Percentiles rank a stretch among this genome's conserved stretches.
Evolutionary conservation across 2,888 invertebrate species (phyloP).

Genomic region (Gerosis bhagava): DNA sequence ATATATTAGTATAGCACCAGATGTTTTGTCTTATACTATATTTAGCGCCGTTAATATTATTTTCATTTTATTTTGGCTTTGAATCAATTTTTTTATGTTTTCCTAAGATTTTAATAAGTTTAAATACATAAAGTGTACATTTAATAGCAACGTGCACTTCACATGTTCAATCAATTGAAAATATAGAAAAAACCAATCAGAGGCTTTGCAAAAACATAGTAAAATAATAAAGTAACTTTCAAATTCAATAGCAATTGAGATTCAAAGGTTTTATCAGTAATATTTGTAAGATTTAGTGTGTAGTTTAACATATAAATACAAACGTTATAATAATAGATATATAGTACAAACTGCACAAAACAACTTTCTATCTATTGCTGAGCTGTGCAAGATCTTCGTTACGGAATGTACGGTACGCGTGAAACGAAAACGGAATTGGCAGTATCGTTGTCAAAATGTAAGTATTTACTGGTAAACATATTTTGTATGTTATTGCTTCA

Average conservation of each 20-base stretch:
- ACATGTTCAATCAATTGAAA: constrained; percentile 10
- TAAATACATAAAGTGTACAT: constrained; percentile 1
- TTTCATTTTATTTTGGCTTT: constrained; percentile 27
- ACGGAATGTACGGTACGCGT: too few species aligned
- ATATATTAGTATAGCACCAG: constrained; percentile 23
- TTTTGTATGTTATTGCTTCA: too few species aligned
- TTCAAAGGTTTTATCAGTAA: constrained; percentile 13
- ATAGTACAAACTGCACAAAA: constrained; percentile 37
- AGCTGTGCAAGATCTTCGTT: constrained; percentile 16
- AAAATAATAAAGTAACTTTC: not conserved
- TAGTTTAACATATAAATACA: constrained; percentile 10
- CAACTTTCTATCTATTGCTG: constrained; percentile 4
- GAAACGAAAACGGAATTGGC: constrained; percentile 14
- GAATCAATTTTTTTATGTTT: too few species aligned
- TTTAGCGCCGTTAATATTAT: constrained; percentile 54
- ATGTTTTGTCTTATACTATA: constrained; percentile 39
- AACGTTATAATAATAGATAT: constrained; percentile 12
- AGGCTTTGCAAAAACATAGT: constrained; percentile 14
- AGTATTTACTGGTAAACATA: constrained; percentile 29
- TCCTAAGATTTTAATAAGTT: constrained; percentile 14
- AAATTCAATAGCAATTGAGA: constrained; percentile 8
- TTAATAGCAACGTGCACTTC: too few species aligned
- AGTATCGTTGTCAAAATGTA: constrained; percentile 23
- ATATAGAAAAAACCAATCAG: constrained; percentile 16
- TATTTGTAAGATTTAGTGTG: constrained; percentile 11